phyloP scores from a whole-genome alignment of 2,888 invertebrate genomes.

The Myopa testacea region DNA sequence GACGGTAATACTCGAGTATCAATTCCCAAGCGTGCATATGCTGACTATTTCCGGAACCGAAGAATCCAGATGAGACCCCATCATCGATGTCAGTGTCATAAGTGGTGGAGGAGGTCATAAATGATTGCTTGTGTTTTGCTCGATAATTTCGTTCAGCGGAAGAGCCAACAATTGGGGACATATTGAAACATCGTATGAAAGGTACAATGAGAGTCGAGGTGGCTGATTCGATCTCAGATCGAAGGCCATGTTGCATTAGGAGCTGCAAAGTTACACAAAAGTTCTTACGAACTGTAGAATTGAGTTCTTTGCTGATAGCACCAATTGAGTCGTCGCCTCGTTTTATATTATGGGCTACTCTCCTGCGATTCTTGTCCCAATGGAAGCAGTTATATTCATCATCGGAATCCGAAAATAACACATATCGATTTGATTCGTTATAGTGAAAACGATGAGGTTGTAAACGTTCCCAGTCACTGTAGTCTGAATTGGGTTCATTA shows the following conservation, averaged over 20 bases:
- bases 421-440: conserved; percentile 55
- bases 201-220: conserved; percentile 81
- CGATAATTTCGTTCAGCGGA: conserved; percentile 48
- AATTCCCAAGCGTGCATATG: conserved; percentile 95
- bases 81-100: conserved; percentile 50
- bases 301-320: conserved; percentile 80
- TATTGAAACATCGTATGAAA: conserved; percentile 82
- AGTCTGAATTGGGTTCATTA: conserved; percentile 72
- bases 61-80: conserved; percentile 44
- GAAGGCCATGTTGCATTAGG: conserved; percentile 93
- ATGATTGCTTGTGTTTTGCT: conserved; percentile 39
- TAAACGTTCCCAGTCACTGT: conserved; percentile 22
- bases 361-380: conserved; percentile 60
- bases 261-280: conserved; percentile 91
- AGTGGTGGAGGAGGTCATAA: conserved; percentile 12
- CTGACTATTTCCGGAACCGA: conserved; percentile 54
- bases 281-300: conserved; percentile 90
- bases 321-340: conserved; percentile 64
- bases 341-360: conserved; percentile 54
- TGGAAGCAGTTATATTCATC: conserved; percentile 60
- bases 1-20: conserved; percentile 90
- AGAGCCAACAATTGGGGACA: conserved; percentile 51
- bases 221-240: conserved; percentile 65
- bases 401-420: conserved; percentile 67
- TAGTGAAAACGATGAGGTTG: not conserved